Conservation (phyloP, 2,113 vertebrate genomes). For the Chloropsis cyanopogon region DNA sequence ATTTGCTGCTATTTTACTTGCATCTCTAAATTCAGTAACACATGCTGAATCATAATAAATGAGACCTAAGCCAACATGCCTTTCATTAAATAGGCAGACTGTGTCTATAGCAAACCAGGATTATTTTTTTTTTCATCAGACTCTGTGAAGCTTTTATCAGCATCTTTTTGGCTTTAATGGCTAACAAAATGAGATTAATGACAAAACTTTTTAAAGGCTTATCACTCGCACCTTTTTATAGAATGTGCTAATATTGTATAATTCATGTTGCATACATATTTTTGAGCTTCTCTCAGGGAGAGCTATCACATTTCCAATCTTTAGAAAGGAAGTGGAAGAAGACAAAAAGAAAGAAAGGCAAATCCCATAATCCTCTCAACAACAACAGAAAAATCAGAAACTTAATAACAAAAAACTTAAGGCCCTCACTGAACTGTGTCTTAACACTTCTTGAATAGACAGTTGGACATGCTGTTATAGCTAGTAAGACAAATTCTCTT, state of each 20-base stretch:
- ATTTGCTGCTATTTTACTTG: background rate
- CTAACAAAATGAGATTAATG: background rate
- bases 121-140: background rate
- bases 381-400: background rate
- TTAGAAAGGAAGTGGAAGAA: background rate
- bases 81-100: slow-evolving; percentile 8
- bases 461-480: background rate
- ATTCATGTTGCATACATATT: background rate
- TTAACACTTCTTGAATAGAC: background rate
- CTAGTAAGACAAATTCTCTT: background rate
- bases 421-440: background rate
- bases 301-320: background rate
- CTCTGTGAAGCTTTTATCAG: background rate
- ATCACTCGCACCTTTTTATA: slow-evolving; percentile 27
- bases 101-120: background rate
- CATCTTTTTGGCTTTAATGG: background rate
- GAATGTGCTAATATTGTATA: background rate
- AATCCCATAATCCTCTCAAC: background rate
- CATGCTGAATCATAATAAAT: background rate
- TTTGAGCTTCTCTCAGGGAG: background rate
- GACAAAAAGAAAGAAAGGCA: background rate
- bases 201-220: slow-evolving; percentile 13
- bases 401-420: background rate
- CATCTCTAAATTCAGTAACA: background rate
- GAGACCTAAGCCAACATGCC: background rate